Conservation (phyloP, 2,888 invertebrate genomes). For the Chloromyia formosa region DNA sequence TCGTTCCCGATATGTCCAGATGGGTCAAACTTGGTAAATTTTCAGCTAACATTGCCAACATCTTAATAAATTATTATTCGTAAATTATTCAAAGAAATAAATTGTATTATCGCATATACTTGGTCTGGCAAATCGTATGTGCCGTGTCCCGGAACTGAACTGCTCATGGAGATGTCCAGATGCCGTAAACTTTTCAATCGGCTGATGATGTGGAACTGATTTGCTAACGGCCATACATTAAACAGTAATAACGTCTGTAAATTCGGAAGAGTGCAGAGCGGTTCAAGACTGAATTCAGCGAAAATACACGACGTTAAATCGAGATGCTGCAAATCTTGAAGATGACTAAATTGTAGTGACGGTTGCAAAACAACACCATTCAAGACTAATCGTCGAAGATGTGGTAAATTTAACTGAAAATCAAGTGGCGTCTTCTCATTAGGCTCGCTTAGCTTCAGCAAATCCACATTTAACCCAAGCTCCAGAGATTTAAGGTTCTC, state of each 20-base stretch:
- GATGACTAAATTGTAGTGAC: slow-evolving; percentile 59
- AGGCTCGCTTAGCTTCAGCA: slow-evolving; percentile 67
- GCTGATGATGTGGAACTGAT: slow-evolving; percentile 69
- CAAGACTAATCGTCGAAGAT: slow-evolving; percentile 61
- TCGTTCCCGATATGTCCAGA: slow-evolving; percentile 95
- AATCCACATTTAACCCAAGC: slow-evolving; percentile 74
- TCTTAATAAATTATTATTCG: slow-evolving; percentile 51
- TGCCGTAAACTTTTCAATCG: slow-evolving; percentile 70
- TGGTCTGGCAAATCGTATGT: slow-evolving; percentile 79
- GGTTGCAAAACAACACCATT: slow-evolving; percentile 63
- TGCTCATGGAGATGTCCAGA: slow-evolving; percentile 85
- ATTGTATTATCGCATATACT: slow-evolving; percentile 57
- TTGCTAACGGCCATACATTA: slow-evolving; percentile 74
- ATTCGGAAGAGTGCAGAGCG: slow-evolving; percentile 70
- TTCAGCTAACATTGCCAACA: slow-evolving; percentile 74
- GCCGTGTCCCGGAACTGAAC: slow-evolving; percentile 71
- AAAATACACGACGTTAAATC: slow-evolving; percentile 63
- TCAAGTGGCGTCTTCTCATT: slow-evolving; percentile 69
- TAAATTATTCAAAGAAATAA: slow-evolving; percentile 35
- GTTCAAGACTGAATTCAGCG: slow-evolving; percentile 62
- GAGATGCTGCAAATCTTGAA: slow-evolving; percentile 59
- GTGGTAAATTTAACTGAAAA: slow-evolving; percentile 66
- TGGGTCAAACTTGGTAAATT: slow-evolving; percentile 79
- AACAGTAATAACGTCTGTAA: slow-evolving; percentile 81
- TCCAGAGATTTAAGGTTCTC: slow-evolving; percentile 75